Base-by-base conservation (phyloP, 1,140 invertebrate genomes). In the Acromyrmex echinatior region DNA sequence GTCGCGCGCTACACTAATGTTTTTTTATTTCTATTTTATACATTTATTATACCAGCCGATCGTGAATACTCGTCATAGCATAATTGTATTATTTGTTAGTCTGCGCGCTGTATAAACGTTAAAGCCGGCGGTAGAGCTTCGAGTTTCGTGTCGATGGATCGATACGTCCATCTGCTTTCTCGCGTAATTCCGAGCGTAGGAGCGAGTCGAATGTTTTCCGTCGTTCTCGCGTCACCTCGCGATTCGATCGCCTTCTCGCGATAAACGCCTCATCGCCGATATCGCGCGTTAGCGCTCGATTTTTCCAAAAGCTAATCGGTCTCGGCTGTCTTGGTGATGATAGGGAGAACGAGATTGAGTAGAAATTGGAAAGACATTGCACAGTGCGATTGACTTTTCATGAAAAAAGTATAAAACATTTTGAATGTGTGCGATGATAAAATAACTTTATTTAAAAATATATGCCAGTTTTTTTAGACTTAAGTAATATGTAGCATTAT, bases 161-260 rank as follows among this genome's bases (percentile, higher is more conserved):
- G 90, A 91, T 91, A 91, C 86, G 86, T 90, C 86, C 87, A 90
- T 91, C 90, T 90, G 89, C 77, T 79, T 82, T 84, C 87, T 78
- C 71, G 78, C 89, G 79, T 71, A 87, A 90, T 90, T 90, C 80
- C 86, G 60, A 74, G 68, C 56, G 28, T 62, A 45, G 58, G 62
- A 90, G 58, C 76, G 76, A 87, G 71, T 90, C 77, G 88, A 86
- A 90, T 82, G 85, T 91, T 91, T 86, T 77, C 88, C 65, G 71
- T 80, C 81, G 63, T 84, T 66, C 58, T 90, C 56, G 68, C 53
- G 81, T 63, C 84, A 80, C 78, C 87, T 76, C 80, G 14, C 86
- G 62, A 90, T 87, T 87, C 86, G 88, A 90, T 90, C 89, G 58
- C 53, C 58, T 71, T 14, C 14, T 21, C 62, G 79, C 74, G 89